Base-by-base conservation (phyloP, 2,113 vertebrate genomes). In the Mesoclemmys tuberculata region DNA sequence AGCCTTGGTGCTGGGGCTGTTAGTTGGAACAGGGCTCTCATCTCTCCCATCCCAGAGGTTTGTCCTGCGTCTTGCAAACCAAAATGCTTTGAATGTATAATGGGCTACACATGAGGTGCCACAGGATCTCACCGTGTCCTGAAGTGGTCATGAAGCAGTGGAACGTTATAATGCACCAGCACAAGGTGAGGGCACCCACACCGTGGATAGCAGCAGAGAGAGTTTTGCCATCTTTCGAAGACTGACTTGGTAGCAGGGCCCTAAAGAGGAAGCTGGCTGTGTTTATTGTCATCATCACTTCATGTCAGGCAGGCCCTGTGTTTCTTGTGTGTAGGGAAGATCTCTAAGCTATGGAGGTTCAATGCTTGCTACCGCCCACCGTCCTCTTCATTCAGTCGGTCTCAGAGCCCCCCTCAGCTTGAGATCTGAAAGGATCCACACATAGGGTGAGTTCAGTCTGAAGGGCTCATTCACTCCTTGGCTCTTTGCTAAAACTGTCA, bases 391-490 rank as follows among this genome's bases (percentile, higher is more conserved):
- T 90, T 93, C 78, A 52, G 8, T 55, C 6, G 16, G 80, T 75
- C 38, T 75, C 41, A 26, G 24, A 75, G 38, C 21, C 31, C 16
- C 7, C 31, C 61, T 68, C 5, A 2, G 38, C n/a, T 24, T 12
- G 71, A 11, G 58, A 77, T 44, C 68, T 55, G 71, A 51, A 90
- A 89, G 74, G 41, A 1, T 3, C 27, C 38, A 68, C 0, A 0
- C 18, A 4, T 3, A 10, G 26, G 52, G 3, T 31, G 38, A 56
- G 58, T 24, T 27, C 82, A 48, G 27, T 16, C 56, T 89, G 84
- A 19, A 3, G 19, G 35, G 6, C 56, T 31, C 0, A 3, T 51
- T 22, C 5, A 24, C 16, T 80, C 6, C 35, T 10, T 49, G 90
- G 79, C 51, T 85, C 75, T 64, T 44, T 21, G 8, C 18, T 18